Evolutionary conservation across 2,797 vertebrate genomes (phyloP), one percentile per base, ranked within the genome.

Genomic region (Eidolon dupreanum): DNA sequence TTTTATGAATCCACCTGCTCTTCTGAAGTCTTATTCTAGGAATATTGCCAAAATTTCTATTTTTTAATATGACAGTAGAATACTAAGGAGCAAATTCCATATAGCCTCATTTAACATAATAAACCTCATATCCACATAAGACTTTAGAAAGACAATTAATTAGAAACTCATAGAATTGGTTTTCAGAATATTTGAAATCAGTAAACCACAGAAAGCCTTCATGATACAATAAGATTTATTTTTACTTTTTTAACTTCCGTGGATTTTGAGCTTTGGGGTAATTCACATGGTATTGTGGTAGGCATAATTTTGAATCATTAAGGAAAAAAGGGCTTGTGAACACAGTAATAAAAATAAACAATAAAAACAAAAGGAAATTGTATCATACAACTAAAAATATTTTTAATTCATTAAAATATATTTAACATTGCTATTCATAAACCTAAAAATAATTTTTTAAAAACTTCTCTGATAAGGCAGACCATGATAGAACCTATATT

Each of bases 1-100:
- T 91, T 61, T 96, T 36, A 12, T 82, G 61, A 95, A 95, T 93
- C 26, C 90, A 96, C 95, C 95, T 97, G 95, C n/a, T 94, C 61
- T 93, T 53, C 75, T 63, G 53, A 86, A 84, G 71, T 10, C 49
- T 88, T 55, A 71, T 74, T 95, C 38, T 68, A 90, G 77, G 55
- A 94, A 63, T 46, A 26, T 8, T 95, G 94, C 66, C 95, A 95
- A 90, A 8, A 11, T 79, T 90, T 89, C 65, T 92, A 31, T 66
- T 90, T 94, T 89, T 46, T 31, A 94, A 43, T 59, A 90, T n/a
- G 79, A 85, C 17, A 65, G 57, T 65, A 61, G 57, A 86, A 51
- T 20, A 63, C 55, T 63, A 38, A 31, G 33, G 46, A 84, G n/a
- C 0, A 5, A 89, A 78, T 87, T 68, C 13, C 24, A 36, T 17